Base-by-base conservation (phyloP, 2,888 invertebrate genomes). In the Graphium colonna region DNA sequence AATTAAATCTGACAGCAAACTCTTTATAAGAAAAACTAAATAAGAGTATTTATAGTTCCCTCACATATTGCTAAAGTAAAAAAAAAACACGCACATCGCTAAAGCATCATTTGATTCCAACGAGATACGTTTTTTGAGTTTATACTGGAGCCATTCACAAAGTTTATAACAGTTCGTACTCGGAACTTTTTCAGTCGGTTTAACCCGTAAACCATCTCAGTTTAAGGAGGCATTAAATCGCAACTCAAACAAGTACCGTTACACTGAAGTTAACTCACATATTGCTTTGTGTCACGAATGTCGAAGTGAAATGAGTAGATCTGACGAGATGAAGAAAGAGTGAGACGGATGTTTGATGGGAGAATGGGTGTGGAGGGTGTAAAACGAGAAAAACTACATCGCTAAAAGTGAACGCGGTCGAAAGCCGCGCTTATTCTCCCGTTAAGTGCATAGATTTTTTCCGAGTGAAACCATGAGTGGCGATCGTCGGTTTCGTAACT, bases 381-480 rank as follows among this genome's bases (percentile, higher is more conserved):
- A 87, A 88, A 86, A 86, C 77, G 88, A 87, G 86, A 87, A 87
- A 88, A 89, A 88, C 89, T 88, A 86, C 86, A 85, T 77, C 83
- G 87, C 87, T 88, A 87, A 88, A 88, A 88, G 88, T 88, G 87
- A 89, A 89, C 86, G 89, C 89, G 87, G 89, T 88, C 86, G 87
- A 88, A 87, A 87, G 87, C 82, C 82, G 73, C 82, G 85, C 86
- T 88, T 88, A 87, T 87, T 88, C 85, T 83, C 74, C 71, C 79
- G 79, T 79, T 88, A 89, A 89, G 88, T 87, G 88, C 89, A 87
- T 87, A 86, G 87, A 86, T 87, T 88, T 87, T 88, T 84, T 48
- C 47, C 81, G 83, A 85, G 86, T 82, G 82, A 82, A 76, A 77
- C 77, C 71, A 79, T 76, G 75, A 87, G 79, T 71, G 77, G 68